Conservation (phyloP, 2,888 invertebrate genomes). For the Limenitis camilla region DNA sequence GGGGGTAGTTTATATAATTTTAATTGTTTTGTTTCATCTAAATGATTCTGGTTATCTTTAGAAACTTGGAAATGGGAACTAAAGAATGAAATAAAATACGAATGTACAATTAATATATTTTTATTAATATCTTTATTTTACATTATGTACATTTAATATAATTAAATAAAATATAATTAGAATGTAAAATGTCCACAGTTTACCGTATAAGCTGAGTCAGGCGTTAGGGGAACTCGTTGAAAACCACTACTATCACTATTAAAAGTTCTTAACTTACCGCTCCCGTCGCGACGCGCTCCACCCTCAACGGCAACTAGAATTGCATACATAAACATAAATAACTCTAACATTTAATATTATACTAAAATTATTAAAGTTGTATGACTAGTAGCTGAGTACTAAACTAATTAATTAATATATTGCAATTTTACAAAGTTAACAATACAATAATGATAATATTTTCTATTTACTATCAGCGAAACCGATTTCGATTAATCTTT, state of each 20-base stretch:
- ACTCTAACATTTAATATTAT: no score
- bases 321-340: no score
- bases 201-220: conserved; percentile 15
- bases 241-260: conserved; percentile 52
- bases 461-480: no score
- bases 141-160: conserved; percentile 23
- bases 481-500: no score
- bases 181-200: conserved; percentile 18
- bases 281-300: conserved; percentile 28
- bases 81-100: conserved; percentile 31
- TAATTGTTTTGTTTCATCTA: no score
- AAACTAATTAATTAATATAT: no score
- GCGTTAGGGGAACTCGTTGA: conserved; percentile 4
- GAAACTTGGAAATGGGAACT: background rate
- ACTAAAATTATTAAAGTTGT: no score
- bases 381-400: no score
- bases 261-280: conserved; percentile 63
- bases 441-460: no score
- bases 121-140: conserved; percentile 16
- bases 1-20: no score
- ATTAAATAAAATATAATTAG: conserved; percentile 1
- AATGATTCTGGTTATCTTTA: no score
- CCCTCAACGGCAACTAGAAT: conserved; percentile 57
- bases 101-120: conserved; percentile 35
- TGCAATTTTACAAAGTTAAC: no score